A percentile compares a stretch with the other conserved stretches of the same genome.
Evolutionary conservation across 2,797 vertebrate species (phyloP).

Genomic region (Carduelis carduelis): DNA sequence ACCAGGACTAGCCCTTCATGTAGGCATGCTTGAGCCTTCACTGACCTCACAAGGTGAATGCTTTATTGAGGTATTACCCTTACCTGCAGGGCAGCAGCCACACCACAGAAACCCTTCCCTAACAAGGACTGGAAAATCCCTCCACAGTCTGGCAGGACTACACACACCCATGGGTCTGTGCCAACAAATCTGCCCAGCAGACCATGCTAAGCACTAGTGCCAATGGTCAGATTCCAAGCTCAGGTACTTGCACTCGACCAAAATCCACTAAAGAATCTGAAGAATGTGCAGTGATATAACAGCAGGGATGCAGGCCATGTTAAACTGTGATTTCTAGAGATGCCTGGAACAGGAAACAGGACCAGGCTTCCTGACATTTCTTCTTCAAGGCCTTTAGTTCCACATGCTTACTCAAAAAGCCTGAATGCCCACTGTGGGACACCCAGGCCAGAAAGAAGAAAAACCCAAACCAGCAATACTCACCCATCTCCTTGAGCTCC

Average conservation of each 20-base stretch:
- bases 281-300: neutral
- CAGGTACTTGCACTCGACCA: neutral
- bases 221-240: conserved; percentile 10
- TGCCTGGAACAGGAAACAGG: neutral
- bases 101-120: neutral
- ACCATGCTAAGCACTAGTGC: neutral
- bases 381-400: neutral
- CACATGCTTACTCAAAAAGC: neutral
- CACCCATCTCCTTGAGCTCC: conserved; percentile 94
- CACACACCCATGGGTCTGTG: neutral
- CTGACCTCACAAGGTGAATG: neutral
- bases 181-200: conserved; percentile 18
- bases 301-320: neutral
- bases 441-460: neutral
- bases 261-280: neutral
- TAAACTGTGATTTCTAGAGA: neutral
- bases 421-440: neutral
- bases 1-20: neutral
- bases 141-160: neutral
- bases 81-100: neutral
- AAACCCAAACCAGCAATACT: neutral
- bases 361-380: neutral
- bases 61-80: neutral
- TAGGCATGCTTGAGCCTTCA: neutral
- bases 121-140: conserved; percentile 54